These are phyloP conservation scores for Ceriagrion tenellum DNA, from an alignment of 2,888 invertebrate genomes.

Conservation along the genomic window DNA sequence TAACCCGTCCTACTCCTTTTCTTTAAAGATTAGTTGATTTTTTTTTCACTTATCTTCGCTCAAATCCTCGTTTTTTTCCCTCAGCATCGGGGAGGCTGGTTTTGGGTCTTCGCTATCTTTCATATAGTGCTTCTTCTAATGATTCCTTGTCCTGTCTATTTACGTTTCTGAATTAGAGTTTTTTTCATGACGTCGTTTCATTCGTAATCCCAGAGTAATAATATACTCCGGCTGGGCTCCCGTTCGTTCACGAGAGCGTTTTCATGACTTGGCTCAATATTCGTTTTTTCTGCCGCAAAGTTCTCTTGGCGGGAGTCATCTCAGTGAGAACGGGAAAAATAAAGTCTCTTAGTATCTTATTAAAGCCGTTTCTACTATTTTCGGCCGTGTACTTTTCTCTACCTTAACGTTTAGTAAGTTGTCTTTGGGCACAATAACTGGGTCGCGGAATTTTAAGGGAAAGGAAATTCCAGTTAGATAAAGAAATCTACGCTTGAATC, in stretches of 20 bases:
- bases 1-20: not conserved
- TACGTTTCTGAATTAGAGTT: not conserved
- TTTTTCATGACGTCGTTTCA: not conserved
- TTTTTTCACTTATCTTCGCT: not conserved
- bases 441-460: not conserved
- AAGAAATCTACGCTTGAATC: too few species aligned
- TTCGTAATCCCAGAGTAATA: not conserved
- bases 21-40: not conserved
- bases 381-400: not conserved
- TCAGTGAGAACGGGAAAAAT: not conserved
- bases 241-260: not conserved
- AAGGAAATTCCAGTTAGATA: not conserved
- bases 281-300: not conserved
- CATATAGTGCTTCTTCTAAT: not conserved
- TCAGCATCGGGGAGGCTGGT: not conserved
- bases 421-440: not conserved
- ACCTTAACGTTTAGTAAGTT: not conserved
- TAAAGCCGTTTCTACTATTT: not conserved
- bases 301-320: not conserved
- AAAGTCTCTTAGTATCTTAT: not conserved
- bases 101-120: not conserved
- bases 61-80: not conserved
- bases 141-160: not conserved
- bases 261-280: not conserved
- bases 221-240: not conserved